Base-by-base conservation (phyloP, 2,113 vertebrate genomes). In the Heterotilapia buettikoferi region DNA sequence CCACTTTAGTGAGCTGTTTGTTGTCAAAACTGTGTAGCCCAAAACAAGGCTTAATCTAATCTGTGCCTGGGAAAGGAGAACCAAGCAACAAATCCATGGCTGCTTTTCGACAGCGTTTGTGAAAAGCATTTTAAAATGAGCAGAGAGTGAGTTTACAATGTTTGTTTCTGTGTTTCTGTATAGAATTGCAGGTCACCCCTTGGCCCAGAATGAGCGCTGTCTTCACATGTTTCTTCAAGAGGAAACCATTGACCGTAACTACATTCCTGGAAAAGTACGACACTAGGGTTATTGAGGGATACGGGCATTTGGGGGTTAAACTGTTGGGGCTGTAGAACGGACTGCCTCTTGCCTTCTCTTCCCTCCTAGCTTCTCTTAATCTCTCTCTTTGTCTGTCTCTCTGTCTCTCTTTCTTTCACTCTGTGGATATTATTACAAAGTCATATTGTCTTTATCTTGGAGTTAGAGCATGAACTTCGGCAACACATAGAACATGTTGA, bases 151-250 rank as follows among this genome's bases (percentile, higher is more conserved):
- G 4, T 78, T n/a, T 52, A 53, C 61, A 6, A 84, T 14, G 33
- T 3, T 36, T 54, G 5, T 82, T 47, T 86, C 7, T 89, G 26
- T 86, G 40, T 91, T n/a, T 87, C 88, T 96, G 88, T 95, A 38
- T 66, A 97, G 99, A 97, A 99, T 99, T 96, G 99, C 99, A 86
- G 99, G 98, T 95, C 98, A 99, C 88, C 98, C 99, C 7, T 93
- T 99, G 97, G 99, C 98, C 96, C 99, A 99, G 97, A 99, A 99
- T 0, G 99, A 99, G 96, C 98, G 98, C 95, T 99, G 99, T 96
- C 98, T 99, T 96, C 99, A 99, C 94, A 99, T 99, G 98, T 99
- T 99, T 94, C 97, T 99, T 96, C 99, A 99, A 95, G 99, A 99
- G 79, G 98, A 99, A 94, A 96, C 97, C 95, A 99, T 99, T 84